phyloP scores from a whole-genome alignment of 2,797 vertebrate genomes.

The Protonibea diacanthus region DNA sequence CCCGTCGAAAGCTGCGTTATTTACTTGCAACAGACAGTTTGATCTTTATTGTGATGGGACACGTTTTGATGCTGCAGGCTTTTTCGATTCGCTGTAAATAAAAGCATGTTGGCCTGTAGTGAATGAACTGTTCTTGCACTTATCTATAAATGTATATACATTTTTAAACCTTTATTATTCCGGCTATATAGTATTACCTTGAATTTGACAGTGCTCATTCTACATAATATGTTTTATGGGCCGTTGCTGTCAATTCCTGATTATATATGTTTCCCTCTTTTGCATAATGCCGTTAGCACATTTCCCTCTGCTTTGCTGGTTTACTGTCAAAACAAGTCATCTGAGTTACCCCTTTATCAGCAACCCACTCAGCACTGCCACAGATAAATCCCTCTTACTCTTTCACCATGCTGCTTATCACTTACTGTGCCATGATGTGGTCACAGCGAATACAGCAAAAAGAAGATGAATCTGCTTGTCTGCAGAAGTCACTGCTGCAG shows the following conservation, averaged over 20 bases:
- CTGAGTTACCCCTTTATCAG: conserved; percentile 74
- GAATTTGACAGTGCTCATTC: conserved; percentile 11
- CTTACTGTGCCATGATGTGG: conserved; percentile 75
- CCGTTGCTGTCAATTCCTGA: conserved; percentile 56
- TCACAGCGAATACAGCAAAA: conserved; percentile 77
- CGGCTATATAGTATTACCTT: conserved; percentile 4
- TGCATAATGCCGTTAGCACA: conserved; percentile 64
- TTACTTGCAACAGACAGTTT: conserved; percentile 25
- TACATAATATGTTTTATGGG: conserved; percentile 43
- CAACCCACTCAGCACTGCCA: conserved; percentile 75
- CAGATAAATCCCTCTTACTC: conserved; percentile 79
- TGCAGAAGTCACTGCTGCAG: conserved; percentile 61
- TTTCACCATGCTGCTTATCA: conserved; percentile 77
- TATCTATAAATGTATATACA: conserved; percentile 18
- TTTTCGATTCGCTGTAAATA: conserved; percentile 9
- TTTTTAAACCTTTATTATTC: conserved; percentile 15
- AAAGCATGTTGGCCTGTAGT: not conserved
- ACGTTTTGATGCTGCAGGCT: conserved; percentile 26
- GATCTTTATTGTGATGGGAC: conserved; percentile 25
- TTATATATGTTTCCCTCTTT: conserved; percentile 53
- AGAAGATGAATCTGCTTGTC: conserved; percentile 75
- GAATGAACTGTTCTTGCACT: conserved; percentile 6
- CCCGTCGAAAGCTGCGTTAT: conserved; percentile 22
- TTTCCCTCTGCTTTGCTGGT: conserved; percentile 43
- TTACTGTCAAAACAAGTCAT: conserved; percentile 80